A percentile compares a stretch with the other conserved stretches of the same genome.
Conservation (phyloP, 1,140 invertebrate genomes). For the Arion vulgaris region DNA sequence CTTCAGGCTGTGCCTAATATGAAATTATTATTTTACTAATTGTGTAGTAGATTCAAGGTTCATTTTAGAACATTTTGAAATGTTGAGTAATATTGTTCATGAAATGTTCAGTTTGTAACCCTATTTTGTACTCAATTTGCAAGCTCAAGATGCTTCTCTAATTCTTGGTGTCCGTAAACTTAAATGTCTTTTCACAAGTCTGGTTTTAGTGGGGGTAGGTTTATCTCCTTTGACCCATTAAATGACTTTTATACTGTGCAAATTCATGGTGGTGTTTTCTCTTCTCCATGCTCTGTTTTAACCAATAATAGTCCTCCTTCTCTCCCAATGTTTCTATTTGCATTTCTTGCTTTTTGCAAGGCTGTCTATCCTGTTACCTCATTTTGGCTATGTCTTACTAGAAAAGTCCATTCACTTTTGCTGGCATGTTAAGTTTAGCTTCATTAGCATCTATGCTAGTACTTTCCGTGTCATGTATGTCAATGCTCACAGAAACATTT, state of each 20-base stretch:
- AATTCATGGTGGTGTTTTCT: neutral
- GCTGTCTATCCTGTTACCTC: neutral
- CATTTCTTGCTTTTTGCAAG: neutral
- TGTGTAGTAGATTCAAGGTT: neutral
- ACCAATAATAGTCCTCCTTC: constrained; percentile 20
- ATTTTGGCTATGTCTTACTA: neutral
- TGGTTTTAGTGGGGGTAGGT: constrained; percentile 23
- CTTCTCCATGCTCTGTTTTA: neutral
- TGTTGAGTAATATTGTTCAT: neutral
- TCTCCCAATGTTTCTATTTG: constrained; percentile 23
- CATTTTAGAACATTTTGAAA: neutral
- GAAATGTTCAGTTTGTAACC: neutral
- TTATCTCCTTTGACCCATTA: constrained; percentile 13
- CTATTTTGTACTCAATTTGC: neutral
- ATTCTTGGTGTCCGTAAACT: constrained; percentile 23
- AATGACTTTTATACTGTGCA: neutral
- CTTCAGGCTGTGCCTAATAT: neutral
- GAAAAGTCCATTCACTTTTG: neutral
- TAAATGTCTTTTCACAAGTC: constrained; percentile 13
- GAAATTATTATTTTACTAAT: neutral
- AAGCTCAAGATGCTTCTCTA: neutral
- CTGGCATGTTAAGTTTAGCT: constrained; percentile 20
- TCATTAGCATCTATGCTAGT: constrained; percentile 1
- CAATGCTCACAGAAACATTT: neutral
- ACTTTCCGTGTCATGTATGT: neutral